Evolutionary conservation across 1,140 invertebrate genomes (phyloP).

Genomic region (Ditylenchus dipsaci): DNA sequence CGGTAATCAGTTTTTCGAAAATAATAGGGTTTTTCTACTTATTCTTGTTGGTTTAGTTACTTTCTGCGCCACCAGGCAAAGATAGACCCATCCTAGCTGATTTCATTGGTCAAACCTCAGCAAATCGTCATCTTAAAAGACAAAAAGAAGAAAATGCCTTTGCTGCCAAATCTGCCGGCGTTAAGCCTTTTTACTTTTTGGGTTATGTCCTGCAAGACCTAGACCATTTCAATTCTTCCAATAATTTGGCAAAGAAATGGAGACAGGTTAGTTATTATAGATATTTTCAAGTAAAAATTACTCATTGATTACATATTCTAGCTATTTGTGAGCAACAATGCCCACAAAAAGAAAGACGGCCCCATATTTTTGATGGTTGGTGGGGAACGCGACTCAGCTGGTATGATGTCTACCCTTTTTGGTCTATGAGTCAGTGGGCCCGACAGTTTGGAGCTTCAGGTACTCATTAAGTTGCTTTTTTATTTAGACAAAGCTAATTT

Average conservation of each 20-base stretch:
- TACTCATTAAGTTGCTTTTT: no score
- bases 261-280: no score
- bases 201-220: neutral
- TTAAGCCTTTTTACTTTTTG: neutral
- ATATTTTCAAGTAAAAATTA: neutral
- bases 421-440: conserved; percentile 1
- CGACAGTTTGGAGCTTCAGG: neutral
- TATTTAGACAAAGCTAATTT: no score
- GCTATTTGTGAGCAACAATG: neutral
- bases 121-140: neutral
- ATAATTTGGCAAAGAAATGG: conserved; percentile 1
- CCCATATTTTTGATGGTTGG: conserved; percentile 1
- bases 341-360: neutral
- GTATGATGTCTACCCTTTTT: neutral
- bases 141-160: neutral
- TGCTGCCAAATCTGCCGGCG: no score
- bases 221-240: neutral
- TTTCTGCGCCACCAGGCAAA: no score
- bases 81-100: neutral
- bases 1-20: neutral
- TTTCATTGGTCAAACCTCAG: neutral
- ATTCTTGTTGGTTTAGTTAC: neutral
- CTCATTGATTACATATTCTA: neutral
- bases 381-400: neutral
- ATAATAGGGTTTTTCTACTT: neutral